Evolutionary conservation across 2,797 vertebrate species (phyloP).

Genomic region (Anguilla megastoma): DNA sequence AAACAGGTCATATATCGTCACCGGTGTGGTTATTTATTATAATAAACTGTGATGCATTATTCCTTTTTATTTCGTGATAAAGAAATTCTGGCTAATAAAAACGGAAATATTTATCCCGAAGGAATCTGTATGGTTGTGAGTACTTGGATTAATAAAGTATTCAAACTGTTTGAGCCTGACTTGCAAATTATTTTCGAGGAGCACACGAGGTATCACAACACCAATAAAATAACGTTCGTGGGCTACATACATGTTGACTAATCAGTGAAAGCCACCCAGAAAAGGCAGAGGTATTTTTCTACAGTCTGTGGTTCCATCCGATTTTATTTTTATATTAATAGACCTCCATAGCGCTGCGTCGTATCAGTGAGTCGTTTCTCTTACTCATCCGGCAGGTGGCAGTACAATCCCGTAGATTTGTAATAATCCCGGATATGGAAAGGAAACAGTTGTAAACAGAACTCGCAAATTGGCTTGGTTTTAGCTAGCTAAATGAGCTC

Average conservation of each 20-base stretch:
- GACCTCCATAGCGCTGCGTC: background rate
- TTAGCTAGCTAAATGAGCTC: background rate
- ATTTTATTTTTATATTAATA: too few species aligned
- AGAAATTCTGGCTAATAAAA: background rate
- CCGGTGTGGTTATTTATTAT: constrained; percentile 20
- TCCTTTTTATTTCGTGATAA: constrained; percentile 20
- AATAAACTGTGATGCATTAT: constrained; percentile 10
- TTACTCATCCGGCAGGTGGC: constrained; percentile 4
- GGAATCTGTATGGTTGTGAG: background rate
- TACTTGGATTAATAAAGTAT: background rate
- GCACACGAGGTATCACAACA: background rate
- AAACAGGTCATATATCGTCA: background rate
- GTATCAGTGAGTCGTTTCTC: background rate
- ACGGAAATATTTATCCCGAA: background rate
- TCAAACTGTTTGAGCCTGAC: background rate
- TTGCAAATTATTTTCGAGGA: background rate
- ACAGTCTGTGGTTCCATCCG: too few species aligned
- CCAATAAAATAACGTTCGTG: too few species aligned
- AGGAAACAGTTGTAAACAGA: background rate
- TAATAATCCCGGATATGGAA: constrained; percentile 11
- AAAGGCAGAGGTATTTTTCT: too few species aligned
- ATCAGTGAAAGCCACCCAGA: too few species aligned
- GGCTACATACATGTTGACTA: too few species aligned
- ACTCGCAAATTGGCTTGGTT: background rate
- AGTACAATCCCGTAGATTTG: background rate